Conservation (phyloP, 2,888 invertebrate genomes). For the Drosophila borborema region DNA sequence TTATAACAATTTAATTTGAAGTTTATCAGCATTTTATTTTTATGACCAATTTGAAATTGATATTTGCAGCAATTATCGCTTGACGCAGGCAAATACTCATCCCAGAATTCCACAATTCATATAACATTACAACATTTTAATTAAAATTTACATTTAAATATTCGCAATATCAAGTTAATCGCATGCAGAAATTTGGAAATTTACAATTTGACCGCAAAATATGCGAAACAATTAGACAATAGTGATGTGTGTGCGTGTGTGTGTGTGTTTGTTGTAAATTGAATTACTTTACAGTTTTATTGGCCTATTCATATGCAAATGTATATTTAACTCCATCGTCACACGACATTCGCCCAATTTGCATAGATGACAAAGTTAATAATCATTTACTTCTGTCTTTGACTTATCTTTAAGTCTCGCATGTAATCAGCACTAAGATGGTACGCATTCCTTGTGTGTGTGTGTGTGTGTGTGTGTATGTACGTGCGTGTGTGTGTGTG, state of each 20-base stretch:
- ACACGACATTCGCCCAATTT: slow-evolving; percentile 41
- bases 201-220: slow-evolving; percentile 24
- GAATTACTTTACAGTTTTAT: slow-evolving; percentile 63
- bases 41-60: slow-evolving; percentile 5
- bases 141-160: slow-evolving; percentile 2
- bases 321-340: slow-evolving; percentile 17
- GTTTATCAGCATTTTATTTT: slow-evolving; percentile 20
- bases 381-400: slow-evolving; percentile 37
- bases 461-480: too few species aligned
- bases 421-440: slow-evolving; percentile 46
- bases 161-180: slow-evolving; percentile 18
- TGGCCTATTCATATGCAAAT: slow-evolving; percentile 33
- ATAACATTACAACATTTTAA: neutral
- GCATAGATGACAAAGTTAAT: slow-evolving; percentile 34
- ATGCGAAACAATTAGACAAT: slow-evolving; percentile 36
- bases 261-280: slow-evolving; percentile 40
- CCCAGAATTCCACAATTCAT: neutral
- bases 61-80: slow-evolving; percentile 17
- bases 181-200: slow-evolving; percentile 22
- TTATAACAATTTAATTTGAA: slow-evolving; percentile 29
- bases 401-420: slow-evolving; percentile 41
- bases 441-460: slow-evolving; percentile 8
- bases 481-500: neutral
- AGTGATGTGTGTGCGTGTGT: slow-evolving; percentile 11
- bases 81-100: neutral